phyloP scores from a whole-genome alignment of 2,113 vertebrate species.

The Phrynosoma platyrhinos region DNA sequence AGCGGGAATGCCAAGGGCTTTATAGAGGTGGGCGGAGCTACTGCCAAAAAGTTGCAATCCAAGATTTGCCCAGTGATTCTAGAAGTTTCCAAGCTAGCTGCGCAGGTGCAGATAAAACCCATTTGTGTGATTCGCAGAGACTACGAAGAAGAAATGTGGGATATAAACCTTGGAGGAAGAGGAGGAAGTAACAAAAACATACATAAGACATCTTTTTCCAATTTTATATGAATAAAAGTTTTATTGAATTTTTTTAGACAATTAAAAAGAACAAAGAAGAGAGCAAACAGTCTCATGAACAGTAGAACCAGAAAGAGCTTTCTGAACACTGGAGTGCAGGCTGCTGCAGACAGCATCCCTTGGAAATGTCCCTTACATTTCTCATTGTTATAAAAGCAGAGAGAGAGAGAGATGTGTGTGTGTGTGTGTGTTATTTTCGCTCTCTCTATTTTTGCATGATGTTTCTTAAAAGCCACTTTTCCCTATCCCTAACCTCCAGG shows the following conservation, averaged over 20 bases:
- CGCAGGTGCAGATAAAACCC: no score
- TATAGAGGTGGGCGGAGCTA: no score
- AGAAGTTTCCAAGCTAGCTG: no score
- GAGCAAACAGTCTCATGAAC: conserved; percentile 73
- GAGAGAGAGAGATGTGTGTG: conserved; percentile 31
- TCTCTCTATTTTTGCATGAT: conserved; percentile 22
- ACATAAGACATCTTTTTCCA: conserved; percentile 40
- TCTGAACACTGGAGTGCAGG: conserved; percentile 38
- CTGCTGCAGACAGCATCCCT: conserved; percentile 67
- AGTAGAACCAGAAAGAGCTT: conserved; percentile 64
- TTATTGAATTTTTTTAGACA: conserved; percentile 81
- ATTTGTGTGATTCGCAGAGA: no score
- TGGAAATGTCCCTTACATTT: conserved; percentile 65
- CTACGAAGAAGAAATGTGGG: no score
- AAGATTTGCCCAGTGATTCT: no score
- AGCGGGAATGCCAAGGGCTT: no score
- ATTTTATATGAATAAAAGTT: conserved; percentile 83
- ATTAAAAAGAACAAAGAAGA: conserved; percentile 84
- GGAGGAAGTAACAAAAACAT: not conserved
- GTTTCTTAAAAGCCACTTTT: conserved; percentile 45
- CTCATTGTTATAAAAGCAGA: conserved; percentile 72
- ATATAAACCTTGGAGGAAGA: conserved; percentile 19
- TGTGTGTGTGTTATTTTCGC: conserved; percentile 23
- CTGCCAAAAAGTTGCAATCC: no score
- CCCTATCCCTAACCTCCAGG: not conserved